A percentile compares a stretch with the other conserved stretches of the same genome.
These are phyloP conservation scores for Charadrius vociferus DNA, from an alignment of 2,113 vertebrate genomes.

Conservation along the genomic window DNA sequence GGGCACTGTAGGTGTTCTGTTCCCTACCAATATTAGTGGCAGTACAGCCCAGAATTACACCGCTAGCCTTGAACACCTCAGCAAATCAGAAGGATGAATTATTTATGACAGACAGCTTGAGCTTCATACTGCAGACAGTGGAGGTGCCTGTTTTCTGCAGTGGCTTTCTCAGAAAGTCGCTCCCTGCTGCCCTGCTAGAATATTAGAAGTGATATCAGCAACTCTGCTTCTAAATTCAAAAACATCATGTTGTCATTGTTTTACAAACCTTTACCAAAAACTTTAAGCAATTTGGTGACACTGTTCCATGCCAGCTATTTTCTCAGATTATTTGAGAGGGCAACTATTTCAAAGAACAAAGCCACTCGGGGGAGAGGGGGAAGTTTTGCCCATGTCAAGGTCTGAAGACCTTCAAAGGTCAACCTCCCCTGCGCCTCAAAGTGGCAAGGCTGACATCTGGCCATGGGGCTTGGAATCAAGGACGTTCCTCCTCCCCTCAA, in stretches of 20 bases:
- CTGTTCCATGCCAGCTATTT: not conserved
- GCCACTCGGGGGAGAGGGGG: no score
- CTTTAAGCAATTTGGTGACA: not conserved
- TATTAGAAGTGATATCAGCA: not conserved
- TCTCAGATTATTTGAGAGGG: not conserved
- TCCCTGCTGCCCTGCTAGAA: not conserved
- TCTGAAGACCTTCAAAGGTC: not conserved
- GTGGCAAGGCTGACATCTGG: not conserved
- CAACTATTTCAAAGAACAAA: not conserved
- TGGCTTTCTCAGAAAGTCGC: not conserved
- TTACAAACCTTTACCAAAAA: not conserved
- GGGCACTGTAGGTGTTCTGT: not conserved
- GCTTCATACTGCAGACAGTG: rapidly evolving
- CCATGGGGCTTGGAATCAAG: not conserved
- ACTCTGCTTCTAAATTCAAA: not conserved
- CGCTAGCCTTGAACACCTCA: not conserved
- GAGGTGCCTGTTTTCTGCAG: not conserved
- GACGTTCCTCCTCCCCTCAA: not conserved
- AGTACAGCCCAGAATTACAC: not conserved
- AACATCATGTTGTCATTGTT: not conserved
- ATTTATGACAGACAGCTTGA: not conserved
- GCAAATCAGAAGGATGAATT: not conserved
- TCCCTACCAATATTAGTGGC: not conserved
- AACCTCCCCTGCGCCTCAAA: rapidly evolving
- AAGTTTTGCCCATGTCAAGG: not conserved